Evolutionary conservation across 53 echinoderm and acorn worm genomes (phyloP).

Genomic region (Apostichopus leukothele): DNA sequence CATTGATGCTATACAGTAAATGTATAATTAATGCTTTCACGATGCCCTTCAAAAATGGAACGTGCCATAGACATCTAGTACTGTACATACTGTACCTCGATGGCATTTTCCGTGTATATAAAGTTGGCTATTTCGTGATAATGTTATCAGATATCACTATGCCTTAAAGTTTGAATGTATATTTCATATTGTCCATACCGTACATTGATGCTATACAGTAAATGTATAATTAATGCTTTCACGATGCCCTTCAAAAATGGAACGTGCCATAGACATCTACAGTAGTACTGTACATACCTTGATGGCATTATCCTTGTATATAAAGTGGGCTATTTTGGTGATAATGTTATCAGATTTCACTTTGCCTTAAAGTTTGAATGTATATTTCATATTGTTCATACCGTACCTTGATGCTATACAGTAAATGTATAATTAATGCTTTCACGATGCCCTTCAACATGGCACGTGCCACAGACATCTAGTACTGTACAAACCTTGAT

Average conservation of each 20-base stretch:
- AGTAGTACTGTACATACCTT: background rate
- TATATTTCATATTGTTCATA: too few species aligned
- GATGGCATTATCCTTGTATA: slow-evolving; percentile 33
- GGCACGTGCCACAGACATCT: too few species aligned
- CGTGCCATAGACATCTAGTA: background rate
- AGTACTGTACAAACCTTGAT: slow-evolving; percentile 12
- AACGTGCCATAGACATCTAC: too few species aligned
- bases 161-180: background rate
- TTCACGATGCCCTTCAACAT: background rate
- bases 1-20: too few species aligned
- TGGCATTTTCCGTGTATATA: slow-evolving; percentile 30
- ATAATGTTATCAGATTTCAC: slow-evolving; percentile 5
- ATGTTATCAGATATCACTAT: background rate
- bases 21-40: background rate
- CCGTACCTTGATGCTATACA: too few species aligned
- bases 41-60: too few species aligned
- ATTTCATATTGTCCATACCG: background rate
- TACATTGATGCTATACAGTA: too few species aligned
- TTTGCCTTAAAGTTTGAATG: background rate
- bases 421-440: background rate
- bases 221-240: background rate
- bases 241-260: too few species aligned
- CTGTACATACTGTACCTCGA: slow-evolving; percentile 19
- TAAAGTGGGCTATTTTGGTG: slow-evolving; percentile 12
- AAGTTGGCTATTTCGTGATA: slow-evolving; percentile 18